Conservation (phyloP, 1,140 invertebrate genomes). For the Drosophila busckii region DNA sequence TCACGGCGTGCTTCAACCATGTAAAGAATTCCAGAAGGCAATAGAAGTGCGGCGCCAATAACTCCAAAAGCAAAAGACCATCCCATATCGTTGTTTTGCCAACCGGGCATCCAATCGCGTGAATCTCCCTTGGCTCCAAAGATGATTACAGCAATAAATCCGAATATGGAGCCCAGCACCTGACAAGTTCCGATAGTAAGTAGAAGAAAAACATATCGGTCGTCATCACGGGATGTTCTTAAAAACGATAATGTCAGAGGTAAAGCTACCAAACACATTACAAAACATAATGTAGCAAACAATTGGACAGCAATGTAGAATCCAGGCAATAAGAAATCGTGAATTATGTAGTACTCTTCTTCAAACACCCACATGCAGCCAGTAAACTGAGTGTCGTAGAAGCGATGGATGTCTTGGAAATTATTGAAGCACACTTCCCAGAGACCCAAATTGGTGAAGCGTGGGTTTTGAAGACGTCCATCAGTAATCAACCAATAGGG, state of each 20-base stretch:
- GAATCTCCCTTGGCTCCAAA: conserved; percentile 95
- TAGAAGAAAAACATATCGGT: conserved; percentile 87
- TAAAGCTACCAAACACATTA: conserved; percentile 86
- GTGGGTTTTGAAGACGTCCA: conserved; percentile 87
- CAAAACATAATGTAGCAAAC: conserved; percentile 92
- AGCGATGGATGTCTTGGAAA: conserved; percentile 89
- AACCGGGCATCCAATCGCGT: conserved; percentile 97
- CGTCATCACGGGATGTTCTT: conserved; percentile 87
- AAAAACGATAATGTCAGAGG: conserved; percentile 87
- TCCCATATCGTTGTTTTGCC: conserved; percentile 96
- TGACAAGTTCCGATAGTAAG: conserved; percentile 86
- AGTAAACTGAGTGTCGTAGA: conserved; percentile 87
- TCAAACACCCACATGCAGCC: conserved; percentile 96
- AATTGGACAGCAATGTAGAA: conserved; percentile 97
- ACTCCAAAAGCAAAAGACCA: conserved; percentile 95
- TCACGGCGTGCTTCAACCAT: conserved; percentile 89
- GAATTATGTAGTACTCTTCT: conserved; percentile 94
- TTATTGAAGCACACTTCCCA: conserved; percentile 95
- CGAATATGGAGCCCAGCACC: conserved; percentile 86
- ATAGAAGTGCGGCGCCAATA: conserved; percentile 86
- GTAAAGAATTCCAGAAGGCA: conserved; percentile 88
- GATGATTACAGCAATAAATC: conserved; percentile 82
- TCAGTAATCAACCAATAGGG: conserved; percentile 96
- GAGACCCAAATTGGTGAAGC: conserved; percentile 91
- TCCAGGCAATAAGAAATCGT: conserved; percentile 88